A percentile compares a stretch with the other conserved stretches of the same genome.
phyloP scores from a whole-genome alignment of 2,113 vertebrate genomes.

The Lagopus muta region DNA sequence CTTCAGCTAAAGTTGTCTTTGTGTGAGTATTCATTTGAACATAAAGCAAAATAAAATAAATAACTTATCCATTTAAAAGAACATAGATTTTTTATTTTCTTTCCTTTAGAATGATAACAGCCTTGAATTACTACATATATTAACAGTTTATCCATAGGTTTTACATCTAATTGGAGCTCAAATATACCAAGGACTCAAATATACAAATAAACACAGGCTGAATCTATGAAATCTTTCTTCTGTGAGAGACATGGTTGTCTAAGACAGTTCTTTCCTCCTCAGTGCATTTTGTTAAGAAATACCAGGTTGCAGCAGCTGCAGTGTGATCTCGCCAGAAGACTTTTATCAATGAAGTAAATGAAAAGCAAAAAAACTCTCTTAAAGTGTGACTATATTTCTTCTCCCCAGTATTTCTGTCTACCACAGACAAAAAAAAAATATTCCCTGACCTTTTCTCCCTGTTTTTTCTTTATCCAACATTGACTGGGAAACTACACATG shows the following conservation, averaged over 20 bases:
- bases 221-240: not conserved
- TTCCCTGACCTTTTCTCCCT: not conserved
- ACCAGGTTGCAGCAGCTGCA: not conserved
- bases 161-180: not conserved
- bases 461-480: not conserved
- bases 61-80: not conserved
- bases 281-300: rapidly evolving
- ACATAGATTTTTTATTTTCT: not conserved
- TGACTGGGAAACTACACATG: not conserved
- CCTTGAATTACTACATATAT: not conserved
- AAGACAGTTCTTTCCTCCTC: not conserved
- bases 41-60: too few species aligned
- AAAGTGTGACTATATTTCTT: not conserved
- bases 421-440: not conserved
- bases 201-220: not conserved
- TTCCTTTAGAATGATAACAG: not conserved
- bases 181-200: not conserved
- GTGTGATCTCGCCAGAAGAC: not conserved
- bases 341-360: not conserved
- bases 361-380: not conserved
- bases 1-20: not conserved
- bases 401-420: not conserved
- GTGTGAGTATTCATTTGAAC: not conserved
- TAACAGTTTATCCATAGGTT: rapidly evolving
- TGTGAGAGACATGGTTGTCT: rapidly evolving